Percentiles rank a stretch among this genome's conserved stretches.
Conservation (phyloP, 2,113 vertebrate species). For the Colistium nudipinnis region DNA sequence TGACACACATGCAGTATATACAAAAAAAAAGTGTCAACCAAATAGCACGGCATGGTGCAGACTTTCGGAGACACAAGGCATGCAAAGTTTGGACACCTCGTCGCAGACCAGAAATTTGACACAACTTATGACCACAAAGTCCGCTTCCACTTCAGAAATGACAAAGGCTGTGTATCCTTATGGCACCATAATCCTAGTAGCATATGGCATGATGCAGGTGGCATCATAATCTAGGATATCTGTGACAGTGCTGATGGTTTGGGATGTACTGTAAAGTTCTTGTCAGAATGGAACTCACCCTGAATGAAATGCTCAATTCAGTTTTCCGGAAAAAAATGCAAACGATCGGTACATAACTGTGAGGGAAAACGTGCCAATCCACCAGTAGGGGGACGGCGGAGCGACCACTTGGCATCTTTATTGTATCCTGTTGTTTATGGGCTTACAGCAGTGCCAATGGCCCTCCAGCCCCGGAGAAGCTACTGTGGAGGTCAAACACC, state of each 20-base stretch:
- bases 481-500: conserved; percentile 56
- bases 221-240: too few relatives aligned
- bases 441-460: conserved; percentile 44
- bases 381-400: neutral
- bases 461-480: conserved; percentile 45
- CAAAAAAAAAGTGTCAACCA: neutral
- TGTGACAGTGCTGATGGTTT: neutral
- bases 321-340: neutral
- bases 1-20: neutral
- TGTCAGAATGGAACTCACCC: neutral
- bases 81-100: too few relatives aligned
- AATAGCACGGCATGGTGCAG: neutral
- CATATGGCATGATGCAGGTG: too few relatives aligned
- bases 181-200: conserved; percentile 1
- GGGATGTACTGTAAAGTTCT: neutral
- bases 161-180: conserved; percentile 26
- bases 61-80: too few relatives aligned
- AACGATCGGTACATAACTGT: neutral
- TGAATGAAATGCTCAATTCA: neutral
- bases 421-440: conserved; percentile 49
- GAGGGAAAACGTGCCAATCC: conserved; percentile 6
- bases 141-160: conserved; percentile 32
- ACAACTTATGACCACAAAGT: conserved; percentile 18
- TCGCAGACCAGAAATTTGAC: conserved; percentile 36
- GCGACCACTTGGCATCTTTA: conserved; percentile 41